phyloP scores from a whole-genome alignment of 2,888 invertebrate species.

The Andrena camellia region DNA sequence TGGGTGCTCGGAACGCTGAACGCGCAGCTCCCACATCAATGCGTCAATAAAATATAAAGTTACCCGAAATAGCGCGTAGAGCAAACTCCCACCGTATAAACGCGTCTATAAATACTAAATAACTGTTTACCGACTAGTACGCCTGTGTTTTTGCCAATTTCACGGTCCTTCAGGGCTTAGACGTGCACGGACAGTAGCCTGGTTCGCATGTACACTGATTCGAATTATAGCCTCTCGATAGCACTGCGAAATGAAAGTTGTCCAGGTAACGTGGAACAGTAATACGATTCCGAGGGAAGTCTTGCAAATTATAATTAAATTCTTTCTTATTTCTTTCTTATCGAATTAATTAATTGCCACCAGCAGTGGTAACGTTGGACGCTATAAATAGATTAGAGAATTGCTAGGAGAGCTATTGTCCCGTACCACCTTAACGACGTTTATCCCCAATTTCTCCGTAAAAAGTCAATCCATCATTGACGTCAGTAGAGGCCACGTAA shows the following conservation, averaged over 20 bases:
- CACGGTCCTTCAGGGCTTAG: not conserved
- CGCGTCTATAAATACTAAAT: conserved; percentile 48
- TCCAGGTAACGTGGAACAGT: no score
- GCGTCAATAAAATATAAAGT: conserved; percentile 30
- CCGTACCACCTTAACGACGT: not conserved
- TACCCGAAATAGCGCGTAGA: conserved; percentile 34
- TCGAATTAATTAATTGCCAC: no score
- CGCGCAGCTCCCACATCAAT: not conserved
- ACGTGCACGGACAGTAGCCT: not conserved
- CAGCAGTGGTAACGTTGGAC: no score
- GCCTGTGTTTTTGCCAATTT: conserved; percentile 46
- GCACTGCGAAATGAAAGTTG: no score
- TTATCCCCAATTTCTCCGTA: not conserved
- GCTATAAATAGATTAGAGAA: no score
- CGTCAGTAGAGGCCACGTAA: not conserved
- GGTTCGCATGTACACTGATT: conserved; percentile 28
- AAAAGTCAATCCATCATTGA: not conserved
- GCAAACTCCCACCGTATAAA: conserved; percentile 12
- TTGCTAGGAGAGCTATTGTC: no score
- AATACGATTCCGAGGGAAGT: no score
- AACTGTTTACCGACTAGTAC: conserved; percentile 20
- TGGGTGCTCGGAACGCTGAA: not conserved
- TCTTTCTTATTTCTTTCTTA: no score
- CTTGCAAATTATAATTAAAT: no score
- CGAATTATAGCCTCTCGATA: no score